Conservation (phyloP, 2,888 invertebrate genomes). For the Byasa hedistus region DNA sequence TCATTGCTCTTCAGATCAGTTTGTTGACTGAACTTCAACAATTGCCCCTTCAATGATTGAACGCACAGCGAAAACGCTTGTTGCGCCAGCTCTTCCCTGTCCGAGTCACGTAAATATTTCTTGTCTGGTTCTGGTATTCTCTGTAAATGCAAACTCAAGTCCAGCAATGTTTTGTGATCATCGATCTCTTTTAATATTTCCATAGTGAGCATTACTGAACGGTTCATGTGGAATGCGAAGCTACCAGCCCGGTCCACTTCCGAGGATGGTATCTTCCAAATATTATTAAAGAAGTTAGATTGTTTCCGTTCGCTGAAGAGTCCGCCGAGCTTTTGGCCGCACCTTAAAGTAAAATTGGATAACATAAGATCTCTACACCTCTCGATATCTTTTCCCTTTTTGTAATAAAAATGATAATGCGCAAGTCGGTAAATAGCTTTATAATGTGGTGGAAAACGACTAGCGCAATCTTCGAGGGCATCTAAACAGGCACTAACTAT, state of each 20-base stretch:
- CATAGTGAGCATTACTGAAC: slow-evolving; percentile 89
- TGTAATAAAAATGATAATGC: slow-evolving; percentile 88
- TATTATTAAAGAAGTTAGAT: slow-evolving; percentile 94
- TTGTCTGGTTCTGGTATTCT: slow-evolving; percentile 92
- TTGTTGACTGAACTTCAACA: slow-evolving; percentile 76
- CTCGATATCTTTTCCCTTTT: slow-evolving; percentile 83
- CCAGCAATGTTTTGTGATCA: slow-evolving; percentile 89
- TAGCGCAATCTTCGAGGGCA: slow-evolving; percentile 91
- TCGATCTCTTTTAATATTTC: slow-evolving; percentile 89
- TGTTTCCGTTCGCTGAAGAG: slow-evolving; percentile 91
- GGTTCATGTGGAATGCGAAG: slow-evolving; percentile 94
- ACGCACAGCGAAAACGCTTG: slow-evolving; percentile 88
- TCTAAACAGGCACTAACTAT: slow-evolving; percentile 85
- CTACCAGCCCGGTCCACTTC: slow-evolving; percentile 96
- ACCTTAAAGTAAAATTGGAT: slow-evolving; percentile 83
- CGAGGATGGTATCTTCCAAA: slow-evolving; percentile 93
- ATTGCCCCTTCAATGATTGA: slow-evolving; percentile 83
- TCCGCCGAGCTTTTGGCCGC: slow-evolving; percentile 86
- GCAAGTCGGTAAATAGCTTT: slow-evolving; percentile 94
- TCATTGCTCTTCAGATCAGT: slow-evolving; percentile 69
- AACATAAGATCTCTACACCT: slow-evolving; percentile 86
- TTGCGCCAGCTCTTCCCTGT: slow-evolving; percentile 88
- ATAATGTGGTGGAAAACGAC: slow-evolving; percentile 93
- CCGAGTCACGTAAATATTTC: slow-evolving; percentile 91
- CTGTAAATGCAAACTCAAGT: slow-evolving; percentile 88